Percentiles rank a stretch among this genome's conserved stretches.
Conservation (phyloP, 2,113 vertebrate species). For the Danio rerio region GRCz12tu NC_133198.1:43740501-43741000, state of each 20-base stretch:
- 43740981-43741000: too few relatives aligned
- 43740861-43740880: too few relatives aligned
- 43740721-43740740: not conserved
- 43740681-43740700: not conserved
- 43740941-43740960: too few relatives aligned
- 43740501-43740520: constrained; percentile 92
- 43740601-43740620: constrained; percentile 98
- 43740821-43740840: too few relatives aligned
- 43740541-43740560: constrained; percentile 94
- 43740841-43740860: too few relatives aligned
- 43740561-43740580: constrained; percentile 89
- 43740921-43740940: too few relatives aligned
- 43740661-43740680: too few relatives aligned
- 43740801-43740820: not conserved
- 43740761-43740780: not conserved
- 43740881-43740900: too few relatives aligned
- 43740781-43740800: not conserved
- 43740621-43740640: constrained; percentile 90
- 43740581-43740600: constrained; percentile 99
- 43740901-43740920: too few relatives aligned
- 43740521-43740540: constrained; percentile 95
- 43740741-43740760: not conserved
- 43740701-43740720: not conserved
- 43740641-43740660: not conserved
- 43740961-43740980: too few relatives aligned